These are phyloP conservation scores for Dryomyza anilis DNA, from an alignment of 2,888 invertebrate species.

Conservation along the genomic window DNA sequence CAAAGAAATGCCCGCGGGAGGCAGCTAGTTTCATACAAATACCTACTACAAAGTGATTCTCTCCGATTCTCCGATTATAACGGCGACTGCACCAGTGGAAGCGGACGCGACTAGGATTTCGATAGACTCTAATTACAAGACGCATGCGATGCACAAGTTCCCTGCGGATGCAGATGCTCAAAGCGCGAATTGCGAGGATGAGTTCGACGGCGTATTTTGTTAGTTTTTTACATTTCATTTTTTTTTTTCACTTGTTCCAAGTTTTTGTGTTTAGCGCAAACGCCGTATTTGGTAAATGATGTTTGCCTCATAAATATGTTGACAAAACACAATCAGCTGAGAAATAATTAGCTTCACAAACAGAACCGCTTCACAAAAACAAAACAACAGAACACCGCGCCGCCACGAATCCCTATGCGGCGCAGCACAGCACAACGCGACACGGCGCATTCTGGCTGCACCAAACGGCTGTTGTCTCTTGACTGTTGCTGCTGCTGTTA, in stretches of 20 bases:
- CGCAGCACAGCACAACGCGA: too few species aligned
- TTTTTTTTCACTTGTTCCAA: not conserved
- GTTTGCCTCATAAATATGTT: slow-evolving; percentile 12
- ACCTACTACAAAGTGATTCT: not conserved
- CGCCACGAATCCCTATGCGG: not conserved
- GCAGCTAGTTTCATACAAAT: not conserved
- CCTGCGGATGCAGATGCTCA: not conserved
- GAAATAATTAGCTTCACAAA: slow-evolving; percentile 8
- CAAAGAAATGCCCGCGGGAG: slow-evolving; percentile 17
- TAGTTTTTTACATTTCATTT: not conserved
- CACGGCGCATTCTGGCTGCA: too few species aligned
- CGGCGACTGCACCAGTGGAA: not conserved
- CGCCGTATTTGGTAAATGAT: slow-evolving; percentile 17
- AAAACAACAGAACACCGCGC: not conserved
- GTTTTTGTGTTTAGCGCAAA: not conserved
- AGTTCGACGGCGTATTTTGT: too few species aligned
- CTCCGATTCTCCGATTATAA: slow-evolving; percentile 5
- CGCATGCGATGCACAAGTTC: slow-evolving; percentile 6
- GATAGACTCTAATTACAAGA: slow-evolving; percentile 1
- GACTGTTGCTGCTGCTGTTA: not conserved
- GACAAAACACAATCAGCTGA: slow-evolving; percentile 6
- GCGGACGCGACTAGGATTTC: not conserved
- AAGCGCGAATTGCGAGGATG: too few species aligned
- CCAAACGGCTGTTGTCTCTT: too few species aligned
- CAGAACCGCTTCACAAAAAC: not conserved